These are phyloP conservation scores for Aldabrachelys gigantea DNA, from an alignment of 2,113 vertebrate genomes.

Conservation along the genomic window DNA sequence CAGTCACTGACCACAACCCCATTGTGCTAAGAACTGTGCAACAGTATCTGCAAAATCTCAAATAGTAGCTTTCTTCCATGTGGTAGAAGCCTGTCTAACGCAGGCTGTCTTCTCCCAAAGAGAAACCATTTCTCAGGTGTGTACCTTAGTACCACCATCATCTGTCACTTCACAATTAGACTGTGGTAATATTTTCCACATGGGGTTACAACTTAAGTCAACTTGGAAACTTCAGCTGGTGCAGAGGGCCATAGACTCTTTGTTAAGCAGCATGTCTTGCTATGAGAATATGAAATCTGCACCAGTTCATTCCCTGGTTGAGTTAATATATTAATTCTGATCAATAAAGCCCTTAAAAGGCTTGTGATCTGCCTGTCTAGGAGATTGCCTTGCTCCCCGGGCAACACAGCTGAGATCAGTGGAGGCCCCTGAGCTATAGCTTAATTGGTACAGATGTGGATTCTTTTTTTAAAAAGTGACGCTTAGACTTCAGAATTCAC, in stretches of 20 bases:
- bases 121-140: background rate
- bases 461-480: background rate
- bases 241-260: background rate
- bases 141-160: background rate
- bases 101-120: background rate
- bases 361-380: background rate
- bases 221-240: background rate
- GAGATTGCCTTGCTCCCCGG: background rate
- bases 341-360: background rate
- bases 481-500: background rate
- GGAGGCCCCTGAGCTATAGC: constrained; percentile 2
- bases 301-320: background rate
- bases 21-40: background rate
- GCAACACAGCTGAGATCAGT: background rate
- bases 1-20: background rate
- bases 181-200: background rate
- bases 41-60: background rate
- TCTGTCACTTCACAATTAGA: background rate
- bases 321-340: background rate
- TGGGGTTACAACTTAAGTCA: background rate
- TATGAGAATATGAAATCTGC: background rate
- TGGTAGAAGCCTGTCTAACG: background rate
- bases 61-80: background rate
- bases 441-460: background rate
- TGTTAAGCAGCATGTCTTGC: background rate